Evolutionary conservation across 2,113 vertebrate genomes (phyloP).

Genomic region (Diadophis punctatus): DNA sequence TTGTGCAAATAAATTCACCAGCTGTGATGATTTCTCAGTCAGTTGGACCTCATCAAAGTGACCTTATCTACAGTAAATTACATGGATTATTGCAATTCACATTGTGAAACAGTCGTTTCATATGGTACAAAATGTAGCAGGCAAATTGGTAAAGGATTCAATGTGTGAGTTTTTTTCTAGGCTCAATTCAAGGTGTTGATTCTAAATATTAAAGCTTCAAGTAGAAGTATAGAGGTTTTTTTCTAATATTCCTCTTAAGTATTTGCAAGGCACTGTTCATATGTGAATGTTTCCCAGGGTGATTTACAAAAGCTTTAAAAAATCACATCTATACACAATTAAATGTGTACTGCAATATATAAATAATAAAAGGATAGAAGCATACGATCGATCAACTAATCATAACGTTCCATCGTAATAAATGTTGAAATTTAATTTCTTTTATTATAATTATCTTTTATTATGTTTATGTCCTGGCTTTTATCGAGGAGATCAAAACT

Average conservation of each 20-base stretch:
- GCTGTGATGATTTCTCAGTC: neutral
- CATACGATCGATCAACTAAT: neutral
- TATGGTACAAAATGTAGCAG: neutral
- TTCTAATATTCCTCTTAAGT: neutral
- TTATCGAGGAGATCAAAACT: neutral
- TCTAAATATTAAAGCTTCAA: neutral
- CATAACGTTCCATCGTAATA: neutral
- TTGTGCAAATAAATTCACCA: neutral
- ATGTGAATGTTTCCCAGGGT: neutral
- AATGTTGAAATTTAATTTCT: neutral
- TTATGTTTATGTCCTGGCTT: neutral
- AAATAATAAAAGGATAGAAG: neutral
- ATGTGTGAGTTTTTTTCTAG: neutral
- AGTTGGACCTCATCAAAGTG: neutral
- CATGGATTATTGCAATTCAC: neutral
- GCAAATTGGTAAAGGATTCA: neutral
- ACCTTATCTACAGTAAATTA: neutral
- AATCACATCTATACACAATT: neutral
- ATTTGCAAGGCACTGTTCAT: neutral
- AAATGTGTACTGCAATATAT: neutral
- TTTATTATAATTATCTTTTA: neutral
- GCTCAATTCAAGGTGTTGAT: neutral
- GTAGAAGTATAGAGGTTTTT: neutral
- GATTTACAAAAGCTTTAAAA: neutral
- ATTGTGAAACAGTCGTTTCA: neutral